A percentile compares a stretch with the other conserved stretches of the same genome.
Conservation (phyloP, 2,113 vertebrate species). For the Microcebus ravelobensis region DNA sequence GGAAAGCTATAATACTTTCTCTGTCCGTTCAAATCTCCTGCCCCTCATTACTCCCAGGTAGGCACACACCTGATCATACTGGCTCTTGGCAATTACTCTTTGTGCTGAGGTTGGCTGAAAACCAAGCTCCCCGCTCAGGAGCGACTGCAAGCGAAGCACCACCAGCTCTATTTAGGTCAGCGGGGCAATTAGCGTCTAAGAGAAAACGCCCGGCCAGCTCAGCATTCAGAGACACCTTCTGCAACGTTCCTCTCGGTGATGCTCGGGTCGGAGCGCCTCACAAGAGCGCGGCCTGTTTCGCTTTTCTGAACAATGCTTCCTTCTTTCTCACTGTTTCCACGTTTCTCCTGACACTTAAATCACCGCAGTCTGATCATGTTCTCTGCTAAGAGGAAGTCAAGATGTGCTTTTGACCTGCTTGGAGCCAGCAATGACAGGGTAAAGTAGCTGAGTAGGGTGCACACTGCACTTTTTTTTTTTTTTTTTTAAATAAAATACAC, state of each 20-base stretch:
- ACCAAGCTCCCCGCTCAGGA: neutral
- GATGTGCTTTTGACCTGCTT: neutral
- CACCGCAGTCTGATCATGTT: too few relatives aligned
- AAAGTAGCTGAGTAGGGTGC: neutral
- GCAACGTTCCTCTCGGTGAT: neutral
- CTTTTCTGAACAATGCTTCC: neutral
- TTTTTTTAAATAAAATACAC: neutral
- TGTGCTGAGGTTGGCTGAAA: neutral
- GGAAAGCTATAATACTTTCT: neutral
- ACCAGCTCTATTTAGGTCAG: constrained; percentile 22
- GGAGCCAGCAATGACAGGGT: too few relatives aligned
- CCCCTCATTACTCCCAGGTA: neutral
- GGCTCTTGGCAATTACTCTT: neutral
- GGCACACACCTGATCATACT: neutral
- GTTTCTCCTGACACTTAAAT: too few relatives aligned
- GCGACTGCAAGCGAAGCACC: neutral
- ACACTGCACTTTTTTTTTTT: neutral
- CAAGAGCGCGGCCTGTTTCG: neutral
- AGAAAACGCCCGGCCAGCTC: neutral
- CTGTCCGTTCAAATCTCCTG: neutral
- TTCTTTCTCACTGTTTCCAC: neutral
- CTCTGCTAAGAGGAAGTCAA: neutral
- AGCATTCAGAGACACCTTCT: neutral
- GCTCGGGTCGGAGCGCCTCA: neutral
- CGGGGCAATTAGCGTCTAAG: neutral